These are phyloP conservation scores for Oxygymnocypris stewartii DNA, from an alignment of 2,113 vertebrate species.

Conservation along the genomic window DNA sequence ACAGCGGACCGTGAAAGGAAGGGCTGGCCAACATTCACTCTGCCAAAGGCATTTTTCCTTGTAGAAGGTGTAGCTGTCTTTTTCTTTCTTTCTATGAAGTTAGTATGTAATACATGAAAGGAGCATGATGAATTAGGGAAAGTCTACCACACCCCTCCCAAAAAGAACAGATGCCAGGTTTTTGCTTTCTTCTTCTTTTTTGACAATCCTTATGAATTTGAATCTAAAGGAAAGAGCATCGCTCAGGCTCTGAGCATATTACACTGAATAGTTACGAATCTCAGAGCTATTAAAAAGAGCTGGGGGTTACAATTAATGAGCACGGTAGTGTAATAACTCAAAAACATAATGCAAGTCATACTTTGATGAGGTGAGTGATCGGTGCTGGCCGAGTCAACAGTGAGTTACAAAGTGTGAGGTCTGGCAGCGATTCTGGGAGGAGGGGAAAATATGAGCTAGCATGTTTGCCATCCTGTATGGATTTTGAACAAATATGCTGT, in stretches of 20 bases:
- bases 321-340: slow-evolving; percentile 27
- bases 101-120: slow-evolving; percentile 70
- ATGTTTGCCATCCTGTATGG: slow-evolving; percentile 55
- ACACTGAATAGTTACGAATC: background rate
- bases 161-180: slow-evolving; percentile 23
- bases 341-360: slow-evolving; percentile 30
- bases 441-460: slow-evolving; percentile 54
- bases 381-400: slow-evolving; percentile 21
- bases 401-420: slow-evolving; percentile 55
- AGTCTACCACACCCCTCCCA: slow-evolving; percentile 32
- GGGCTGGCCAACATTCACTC: slow-evolving; percentile 42
- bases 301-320: slow-evolving; percentile 19
- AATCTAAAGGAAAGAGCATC: slow-evolving; percentile 8
- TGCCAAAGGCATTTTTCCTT: slow-evolving; percentile 53
- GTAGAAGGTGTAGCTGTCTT: slow-evolving; percentile 47
- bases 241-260: background rate
- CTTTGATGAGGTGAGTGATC: slow-evolving; percentile 38
- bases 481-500: slow-evolving; percentile 58
- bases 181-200: slow-evolving; percentile 18
- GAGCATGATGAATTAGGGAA: slow-evolving; percentile 61
- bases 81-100: slow-evolving; percentile 60
- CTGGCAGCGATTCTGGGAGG: slow-evolving; percentile 48
- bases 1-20: slow-evolving; percentile 25
- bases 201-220: slow-evolving; percentile 1
- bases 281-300: slow-evolving; percentile 10